Conservation (phyloP, 53 echinoderm and acorn worm genomes). For the Henricia sp. region DNA sequence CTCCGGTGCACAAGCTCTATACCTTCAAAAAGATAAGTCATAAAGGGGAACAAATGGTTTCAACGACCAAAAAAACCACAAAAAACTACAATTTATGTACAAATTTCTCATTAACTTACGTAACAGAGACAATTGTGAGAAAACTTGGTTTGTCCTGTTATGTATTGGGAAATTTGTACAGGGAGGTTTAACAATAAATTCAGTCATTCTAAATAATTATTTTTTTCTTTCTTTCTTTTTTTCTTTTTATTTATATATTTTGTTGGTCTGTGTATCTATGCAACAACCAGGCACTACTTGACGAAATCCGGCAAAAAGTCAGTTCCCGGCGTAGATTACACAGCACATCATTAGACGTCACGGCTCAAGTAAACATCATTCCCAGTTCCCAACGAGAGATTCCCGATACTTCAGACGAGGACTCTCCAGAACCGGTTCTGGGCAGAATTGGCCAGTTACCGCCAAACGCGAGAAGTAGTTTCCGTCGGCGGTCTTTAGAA, state of each 20-base stretch:
- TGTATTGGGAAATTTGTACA: too few species aligned
- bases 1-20: background rate
- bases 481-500: background rate
- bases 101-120: too few species aligned
- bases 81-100: background rate
- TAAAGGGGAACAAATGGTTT: background rate
- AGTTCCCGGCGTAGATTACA: background rate
- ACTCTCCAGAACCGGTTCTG: background rate
- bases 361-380: constrained; percentile 15
- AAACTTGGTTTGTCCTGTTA: too few species aligned
- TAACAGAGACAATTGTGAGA: too few species aligned
- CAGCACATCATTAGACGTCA: constrained; percentile 13
- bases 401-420: background rate
- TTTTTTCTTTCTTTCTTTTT: background rate
- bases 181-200: too few species aligned
- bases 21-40: background rate
- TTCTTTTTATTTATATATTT: background rate
- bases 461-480: constrained; percentile 18
- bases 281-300: constrained; percentile 35
- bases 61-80: background rate
- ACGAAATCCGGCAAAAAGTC: constrained; percentile 27
- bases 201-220: background rate
- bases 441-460: constrained; percentile 40
- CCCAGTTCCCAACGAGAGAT: background rate
- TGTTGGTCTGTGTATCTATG: too few species aligned